Base-by-base conservation (phyloP, 2,113 vertebrate genomes). In the Hippotragus niger region DNA sequence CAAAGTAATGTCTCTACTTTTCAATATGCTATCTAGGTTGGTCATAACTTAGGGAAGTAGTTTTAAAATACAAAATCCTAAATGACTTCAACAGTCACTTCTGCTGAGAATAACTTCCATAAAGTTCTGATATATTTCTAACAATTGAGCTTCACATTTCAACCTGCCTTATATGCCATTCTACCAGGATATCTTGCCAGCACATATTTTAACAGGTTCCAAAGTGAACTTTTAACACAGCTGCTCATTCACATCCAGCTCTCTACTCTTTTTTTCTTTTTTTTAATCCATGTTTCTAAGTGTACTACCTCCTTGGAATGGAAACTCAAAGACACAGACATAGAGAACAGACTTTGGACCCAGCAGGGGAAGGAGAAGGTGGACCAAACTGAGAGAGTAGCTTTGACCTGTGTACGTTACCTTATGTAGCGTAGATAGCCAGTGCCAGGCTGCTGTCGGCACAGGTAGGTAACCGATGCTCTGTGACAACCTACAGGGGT, bases 51-150 rank as follows among this genome's bases (percentile, higher is more conserved):
- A 71, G 90, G 25, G 7, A 58, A 76, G 17, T 29, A 55, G 27
- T 29, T 88, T 96, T 88, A 90, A 88, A 95, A 85, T 16, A 36
- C 25, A 95, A 92, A 94, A 80, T 81, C 40, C 15, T 88, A 43
- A 84, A 17, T 80, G 47, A 3, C 16, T 91, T 71, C 33, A n/a
- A 5, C 52, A 25, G 17, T 57, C 50, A 88, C 13, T 47, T 40
- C 25, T 93, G 17, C 23, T 78, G 23, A 76, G 17, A 86, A 84
- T 91, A 91, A 33, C 25, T 76, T 71, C 31, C 31, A 36, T 60
- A 17, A 62, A 47, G 0, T 89, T 67, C 23, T 71, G 40, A 47
- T 50, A 13, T 10, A 78, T 25, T 91, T 55, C 7, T 58, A 29
- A 23, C 85, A 50, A 93, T 93, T 0, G 0, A 36, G 21, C 21